Evolutionary conservation across 1,140 invertebrate species (phyloP), one percentile per base, ranked within the genome.

Genomic region (Drosophila kurseongensis): DNA sequence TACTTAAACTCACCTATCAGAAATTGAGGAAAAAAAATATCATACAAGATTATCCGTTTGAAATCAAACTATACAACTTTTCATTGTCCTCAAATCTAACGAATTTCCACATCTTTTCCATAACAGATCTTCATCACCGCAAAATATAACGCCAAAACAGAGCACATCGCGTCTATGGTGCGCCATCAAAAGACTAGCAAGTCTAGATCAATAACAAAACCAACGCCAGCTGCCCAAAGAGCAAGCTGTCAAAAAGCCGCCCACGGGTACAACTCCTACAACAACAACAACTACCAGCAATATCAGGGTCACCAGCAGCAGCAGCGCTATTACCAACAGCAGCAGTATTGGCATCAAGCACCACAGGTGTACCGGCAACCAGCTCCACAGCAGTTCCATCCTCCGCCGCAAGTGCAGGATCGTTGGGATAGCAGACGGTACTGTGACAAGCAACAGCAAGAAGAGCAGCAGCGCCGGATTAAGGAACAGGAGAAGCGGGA

Each of bases 81-180:
- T 7, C 6, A 38, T 52, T 16, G 0, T 8, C 29, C 0, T 32
- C 7, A 32, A 29, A 48, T 9, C 4, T n/a, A 8, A 27, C 29
- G 8, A 40, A 18, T 32, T 54, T 10, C 16, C 27, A 9, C 23
- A n/a, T 45, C 35, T 48, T 27, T 38, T 41, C 5, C 4, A 1
- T 27, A 61, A 10, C 57, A 91, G 85, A 35, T 73, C 18, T 51
- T 72, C 50, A 75, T 92, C 23, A 63, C 51, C 12, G 91, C 84
- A 9, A 80, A 75, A 38, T 75, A 54, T 40, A 91, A 63, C 54
- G 50, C 58, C 5, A 91, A 91, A 18, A 72, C 91, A 5, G 78
- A 60, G 4, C 91, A 92, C 41, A 92, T 92, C 44, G 77, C 55
- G 41, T 80, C 72, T 74, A 69, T 91, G 80, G 90, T 92, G 7